A percentile compares a stretch with the other conserved stretches of the same genome.
Evolutionary conservation across 1,140 invertebrate genomes (phyloP).

Genomic region (Listronotus bonariensis): DNA sequence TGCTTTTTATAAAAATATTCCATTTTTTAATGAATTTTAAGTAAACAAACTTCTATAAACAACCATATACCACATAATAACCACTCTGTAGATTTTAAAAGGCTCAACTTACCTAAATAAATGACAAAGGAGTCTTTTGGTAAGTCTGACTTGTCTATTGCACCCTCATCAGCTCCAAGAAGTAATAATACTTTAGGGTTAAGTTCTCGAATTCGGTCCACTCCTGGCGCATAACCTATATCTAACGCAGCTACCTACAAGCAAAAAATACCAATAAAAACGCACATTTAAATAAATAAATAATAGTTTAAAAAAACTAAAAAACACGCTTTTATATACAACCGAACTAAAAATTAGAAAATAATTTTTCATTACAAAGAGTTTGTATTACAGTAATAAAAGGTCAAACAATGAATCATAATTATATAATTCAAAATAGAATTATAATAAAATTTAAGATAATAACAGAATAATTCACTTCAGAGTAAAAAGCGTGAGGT

Average conservation of each 20-base stretch:
- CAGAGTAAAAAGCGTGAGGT: too few species aligned
- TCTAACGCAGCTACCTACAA: conserved; percentile 85
- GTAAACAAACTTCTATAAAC: neutral
- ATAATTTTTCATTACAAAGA: too few species aligned
- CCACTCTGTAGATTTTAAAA: conserved; percentile 7
- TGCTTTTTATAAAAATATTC: too few species aligned
- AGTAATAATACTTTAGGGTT: conserved; percentile 86
- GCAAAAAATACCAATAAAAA: neutral
- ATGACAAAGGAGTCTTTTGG: conserved; percentile 85
- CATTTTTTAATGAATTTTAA: neutral
- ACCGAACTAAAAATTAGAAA: too few species aligned
- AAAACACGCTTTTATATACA: too few species aligned
- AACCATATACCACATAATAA: neutral
- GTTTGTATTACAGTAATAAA: too few species aligned
- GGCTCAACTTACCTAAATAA: conserved; percentile 77
- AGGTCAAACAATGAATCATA: too few species aligned
- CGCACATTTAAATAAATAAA: too few species aligned
- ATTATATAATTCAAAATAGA: too few species aligned
- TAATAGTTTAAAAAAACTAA: too few species aligned
- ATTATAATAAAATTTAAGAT: too few species aligned
- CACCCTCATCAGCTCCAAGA: conserved; percentile 89
- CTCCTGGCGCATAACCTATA: conserved; percentile 86
- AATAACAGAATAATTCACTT: too few species aligned
- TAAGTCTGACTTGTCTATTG: conserved; percentile 77
- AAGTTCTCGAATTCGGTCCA: conserved; percentile 68